A percentile compares a stretch with the other conserved stretches of the same genome.
These are phyloP conservation scores for Hipparchia sbordonii DNA, from an alignment of 2,888 invertebrate genomes.

Conservation along the genomic window DNA sequence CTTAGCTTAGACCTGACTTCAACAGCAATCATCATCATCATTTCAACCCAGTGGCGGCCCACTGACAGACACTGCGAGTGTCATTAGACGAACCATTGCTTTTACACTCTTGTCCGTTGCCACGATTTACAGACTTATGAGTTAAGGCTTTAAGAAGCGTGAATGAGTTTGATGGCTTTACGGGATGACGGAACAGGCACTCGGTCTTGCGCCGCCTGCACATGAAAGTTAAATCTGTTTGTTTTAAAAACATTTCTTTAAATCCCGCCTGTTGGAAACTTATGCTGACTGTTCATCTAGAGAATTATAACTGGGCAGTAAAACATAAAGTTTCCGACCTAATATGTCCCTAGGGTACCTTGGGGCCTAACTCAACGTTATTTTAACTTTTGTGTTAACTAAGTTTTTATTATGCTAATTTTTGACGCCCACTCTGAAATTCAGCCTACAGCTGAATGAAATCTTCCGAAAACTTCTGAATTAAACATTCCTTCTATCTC, in stretches of 20 bases:
- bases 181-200: too few relatives aligned
- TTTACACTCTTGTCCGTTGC: too few relatives aligned
- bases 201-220: too few relatives aligned
- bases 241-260: neutral
- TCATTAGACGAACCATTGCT: too few relatives aligned
- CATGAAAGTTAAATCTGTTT: too few relatives aligned
- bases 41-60: too few relatives aligned
- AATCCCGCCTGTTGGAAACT: conserved; percentile 8
- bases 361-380: neutral
- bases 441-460: neutral
- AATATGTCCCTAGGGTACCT: conserved; percentile 1
- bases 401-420: conserved; percentile 11
- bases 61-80: too few relatives aligned
- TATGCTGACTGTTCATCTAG: neutral
- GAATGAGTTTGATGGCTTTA: too few relatives aligned
- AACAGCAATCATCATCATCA: too few relatives aligned
- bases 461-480: neutral
- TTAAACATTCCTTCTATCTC: neutral
- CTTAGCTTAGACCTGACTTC: too few relatives aligned
- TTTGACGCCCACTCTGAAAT: neutral
- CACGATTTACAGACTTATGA: too few relatives aligned
- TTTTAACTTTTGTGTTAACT: conserved; percentile 11
- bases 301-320: conserved; percentile 11
- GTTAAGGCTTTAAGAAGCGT: too few relatives aligned
- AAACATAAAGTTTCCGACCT: conserved; percentile 9